Percentiles rank a stretch among this genome's conserved stretches.
phyloP scores from a whole-genome alignment of 2,113 vertebrate genomes.

The Hippocampus mohnikei region DNA sequence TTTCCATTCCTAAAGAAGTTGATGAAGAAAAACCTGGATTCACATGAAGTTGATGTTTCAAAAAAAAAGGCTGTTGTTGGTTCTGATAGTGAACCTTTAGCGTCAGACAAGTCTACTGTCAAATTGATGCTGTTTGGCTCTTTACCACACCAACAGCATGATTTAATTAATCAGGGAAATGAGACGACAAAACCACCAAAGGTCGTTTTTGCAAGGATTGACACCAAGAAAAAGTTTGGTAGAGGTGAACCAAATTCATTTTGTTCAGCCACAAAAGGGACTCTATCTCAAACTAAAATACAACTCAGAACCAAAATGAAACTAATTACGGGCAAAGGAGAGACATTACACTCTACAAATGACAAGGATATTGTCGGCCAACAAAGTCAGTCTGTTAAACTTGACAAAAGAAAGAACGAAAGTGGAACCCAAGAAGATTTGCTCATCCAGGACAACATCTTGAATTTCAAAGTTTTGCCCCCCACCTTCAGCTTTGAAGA shows the following conservation, averaged over 20 bases:
- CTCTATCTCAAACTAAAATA: constrained; percentile 17
- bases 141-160: background rate
- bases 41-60: background rate
- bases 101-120: background rate
- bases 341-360: background rate
- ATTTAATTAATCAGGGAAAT: background rate
- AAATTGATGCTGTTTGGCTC: constrained; percentile 64
- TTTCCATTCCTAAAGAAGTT: background rate
- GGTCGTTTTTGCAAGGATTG: constrained; percentile 36
- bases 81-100: background rate
- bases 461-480: constrained; percentile 63
- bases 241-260: background rate
- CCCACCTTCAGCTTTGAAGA: constrained; percentile 55
- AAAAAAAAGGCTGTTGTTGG: background rate
- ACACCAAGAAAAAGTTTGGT: background rate
- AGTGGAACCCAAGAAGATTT: background rate
- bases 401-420: background rate
- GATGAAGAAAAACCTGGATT: background rate
- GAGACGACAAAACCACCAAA: constrained; percentile 29
- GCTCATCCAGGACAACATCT: constrained; percentile 13
- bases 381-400: background rate
- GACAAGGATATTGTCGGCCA: fast-evolving
- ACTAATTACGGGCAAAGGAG: background rate
- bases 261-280: constrained; percentile 25
- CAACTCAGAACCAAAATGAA: background rate